Evolutionary conservation across 2,797 vertebrate species (phyloP).

Genomic region (Melopsittacus undulatus): DNA sequence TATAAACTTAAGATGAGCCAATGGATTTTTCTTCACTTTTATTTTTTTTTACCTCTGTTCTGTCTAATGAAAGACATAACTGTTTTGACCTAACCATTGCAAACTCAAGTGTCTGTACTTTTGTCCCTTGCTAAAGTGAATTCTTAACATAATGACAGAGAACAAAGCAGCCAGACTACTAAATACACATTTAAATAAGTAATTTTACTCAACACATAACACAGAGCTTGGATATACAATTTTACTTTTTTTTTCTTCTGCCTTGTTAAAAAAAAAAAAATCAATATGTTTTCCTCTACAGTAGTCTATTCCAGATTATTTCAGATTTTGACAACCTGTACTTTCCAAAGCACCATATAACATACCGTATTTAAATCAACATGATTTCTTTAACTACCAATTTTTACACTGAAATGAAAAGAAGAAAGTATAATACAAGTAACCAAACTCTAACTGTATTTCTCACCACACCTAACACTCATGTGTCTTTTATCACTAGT

Average conservation of each 20-base stretch:
- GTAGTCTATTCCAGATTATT: neutral
- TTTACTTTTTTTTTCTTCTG: neutral
- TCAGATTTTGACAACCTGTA: neutral
- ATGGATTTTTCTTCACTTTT: slow-evolving; percentile 5
- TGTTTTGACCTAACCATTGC: slow-evolving; percentile 74
- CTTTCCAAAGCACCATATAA: neutral
- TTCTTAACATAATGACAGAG: slow-evolving; percentile 59
- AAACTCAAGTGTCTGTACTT: slow-evolving; percentile 72
- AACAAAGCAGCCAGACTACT: slow-evolving; percentile 46
- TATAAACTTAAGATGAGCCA: slow-evolving; percentile 63
- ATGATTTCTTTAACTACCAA: neutral
- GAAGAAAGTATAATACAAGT: neutral
- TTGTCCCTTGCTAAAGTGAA: slow-evolving; percentile 71
- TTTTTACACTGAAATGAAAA: neutral
- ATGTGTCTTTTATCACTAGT: neutral
- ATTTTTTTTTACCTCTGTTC: slow-evolving; percentile 26
- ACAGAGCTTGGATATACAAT: neutral
- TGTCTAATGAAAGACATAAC: slow-evolving; percentile 75
- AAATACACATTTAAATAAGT: slow-evolving; percentile 55
- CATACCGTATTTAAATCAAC: neutral
- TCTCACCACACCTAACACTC: neutral
- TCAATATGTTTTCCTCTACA: neutral
- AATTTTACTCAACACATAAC: slow-evolving; percentile 32
- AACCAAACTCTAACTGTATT: neutral
- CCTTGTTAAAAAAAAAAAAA: neutral